phyloP scores from a whole-genome alignment of 1,140 invertebrate species.

The Melipona quadrifasciata region DNA sequence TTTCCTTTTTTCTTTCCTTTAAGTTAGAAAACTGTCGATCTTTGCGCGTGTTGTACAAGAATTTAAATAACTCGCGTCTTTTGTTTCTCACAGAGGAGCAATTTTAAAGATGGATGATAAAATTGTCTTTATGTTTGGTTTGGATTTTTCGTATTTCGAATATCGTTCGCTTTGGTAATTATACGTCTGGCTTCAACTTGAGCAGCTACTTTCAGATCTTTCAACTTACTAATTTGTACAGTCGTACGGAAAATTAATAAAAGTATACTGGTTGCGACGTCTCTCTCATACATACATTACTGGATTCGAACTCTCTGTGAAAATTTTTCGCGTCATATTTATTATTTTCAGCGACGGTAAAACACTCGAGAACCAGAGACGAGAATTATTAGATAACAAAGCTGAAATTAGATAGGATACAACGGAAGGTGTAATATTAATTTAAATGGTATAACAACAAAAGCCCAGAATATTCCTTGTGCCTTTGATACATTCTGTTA shows the following conservation, averaged over 20 bases:
- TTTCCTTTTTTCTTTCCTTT: neutral
- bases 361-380: neutral
- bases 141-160: too few relatives aligned
- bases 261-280: too few relatives aligned
- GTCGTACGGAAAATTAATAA: too few relatives aligned
- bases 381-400: neutral
- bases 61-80: too few relatives aligned
- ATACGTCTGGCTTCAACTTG: too few relatives aligned
- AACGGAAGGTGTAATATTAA: neutral
- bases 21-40: too few relatives aligned
- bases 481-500: neutral
- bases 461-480: neutral
- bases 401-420: neutral
- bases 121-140: neutral
- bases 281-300: too few relatives aligned
- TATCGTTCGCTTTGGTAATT: too few relatives aligned
- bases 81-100: neutral
- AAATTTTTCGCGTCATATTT: neutral
- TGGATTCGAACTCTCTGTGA: neutral
- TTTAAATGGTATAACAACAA: neutral
- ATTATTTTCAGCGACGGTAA: neutral
- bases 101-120: neutral
- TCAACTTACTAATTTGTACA: too few relatives aligned
- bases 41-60: too few relatives aligned
- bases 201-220: too few relatives aligned